Evolutionary conservation across 2,888 invertebrate genomes (phyloP).

Genomic region (Therioaphis trifolii): DNA sequence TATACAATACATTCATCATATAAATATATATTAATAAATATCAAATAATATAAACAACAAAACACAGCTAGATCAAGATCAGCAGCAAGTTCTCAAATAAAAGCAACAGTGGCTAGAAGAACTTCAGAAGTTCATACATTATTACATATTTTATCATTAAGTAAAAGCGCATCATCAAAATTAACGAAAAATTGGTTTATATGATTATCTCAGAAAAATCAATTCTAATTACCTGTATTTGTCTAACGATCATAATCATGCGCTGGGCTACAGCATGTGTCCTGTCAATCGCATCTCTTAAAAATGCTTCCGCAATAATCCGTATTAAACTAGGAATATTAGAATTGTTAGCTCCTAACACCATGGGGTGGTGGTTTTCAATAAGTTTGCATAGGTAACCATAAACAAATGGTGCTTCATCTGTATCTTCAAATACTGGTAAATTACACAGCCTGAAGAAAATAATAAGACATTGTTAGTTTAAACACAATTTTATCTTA

Average conservation of each 20-base stretch:
- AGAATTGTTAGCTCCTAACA: conserved; percentile 86
- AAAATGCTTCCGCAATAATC: conserved; percentile 91
- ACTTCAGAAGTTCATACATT: too few species aligned
- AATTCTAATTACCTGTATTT: conserved; percentile 69
- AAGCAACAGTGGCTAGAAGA: too few species aligned
- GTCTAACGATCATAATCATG: conserved; percentile 85
- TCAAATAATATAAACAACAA: too few species aligned
- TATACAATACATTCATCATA: too few species aligned
- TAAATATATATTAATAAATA: too few species aligned
- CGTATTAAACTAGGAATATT: conserved; percentile 90
- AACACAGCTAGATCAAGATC: too few species aligned
- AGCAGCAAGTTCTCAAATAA: too few species aligned
- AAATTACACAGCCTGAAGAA: conserved; percentile 84
- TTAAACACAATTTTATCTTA: neutral
- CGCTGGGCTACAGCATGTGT: conserved; percentile 81
- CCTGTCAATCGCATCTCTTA: conserved; percentile 82
- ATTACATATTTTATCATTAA: too few species aligned
- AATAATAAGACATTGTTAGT: neutral
- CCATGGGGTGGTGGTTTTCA: conserved; percentile 87
- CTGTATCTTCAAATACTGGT: conserved; percentile 94
- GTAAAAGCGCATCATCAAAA: too few species aligned
- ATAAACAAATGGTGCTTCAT: conserved; percentile 96
- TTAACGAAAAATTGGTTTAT: too few species aligned
- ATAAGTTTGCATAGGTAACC: conserved; percentile 95
- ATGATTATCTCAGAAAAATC: too few species aligned